Conservation (phyloP, 2,113 vertebrate genomes). For the Sceloporus tristichus region DNA sequence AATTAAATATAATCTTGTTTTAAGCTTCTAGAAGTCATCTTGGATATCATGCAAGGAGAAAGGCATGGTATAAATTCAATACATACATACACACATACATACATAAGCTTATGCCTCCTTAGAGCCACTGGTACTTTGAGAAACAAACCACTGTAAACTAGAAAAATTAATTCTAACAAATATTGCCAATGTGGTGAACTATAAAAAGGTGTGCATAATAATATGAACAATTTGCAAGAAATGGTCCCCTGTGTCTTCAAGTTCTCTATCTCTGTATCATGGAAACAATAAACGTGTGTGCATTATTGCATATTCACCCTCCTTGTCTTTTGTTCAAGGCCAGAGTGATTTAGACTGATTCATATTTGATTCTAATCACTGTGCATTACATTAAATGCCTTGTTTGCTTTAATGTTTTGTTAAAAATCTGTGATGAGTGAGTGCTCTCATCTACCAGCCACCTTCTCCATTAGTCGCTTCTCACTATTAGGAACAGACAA, state of each 20-base stretch:
- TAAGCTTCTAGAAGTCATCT: too few species aligned
- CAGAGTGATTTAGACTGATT: conserved; percentile 40
- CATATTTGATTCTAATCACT: conserved; percentile 37
- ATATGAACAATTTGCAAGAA: neutral
- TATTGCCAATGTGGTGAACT: neutral
- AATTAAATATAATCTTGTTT: too few species aligned
- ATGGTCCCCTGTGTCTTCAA: rapidly evolving
- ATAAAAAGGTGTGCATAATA: neutral
- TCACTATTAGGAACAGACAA: conserved; percentile 3
- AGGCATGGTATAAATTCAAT: neutral
- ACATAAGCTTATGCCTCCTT: neutral
- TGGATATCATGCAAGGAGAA: too few species aligned
- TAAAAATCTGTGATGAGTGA: conserved; percentile 37
- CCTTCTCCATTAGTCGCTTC: conserved; percentile 19
- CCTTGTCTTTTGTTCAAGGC: neutral
- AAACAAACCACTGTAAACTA: conserved; percentile 58
- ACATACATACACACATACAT: neutral
- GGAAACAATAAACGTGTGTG: neutral
- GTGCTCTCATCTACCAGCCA: conserved; percentile 28
- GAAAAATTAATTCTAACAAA: conserved; percentile 60
- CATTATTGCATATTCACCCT: neutral
- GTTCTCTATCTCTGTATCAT: neutral
- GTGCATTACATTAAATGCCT: conserved; percentile 18
- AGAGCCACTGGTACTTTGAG: conserved; percentile 43
- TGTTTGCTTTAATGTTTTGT: conserved; percentile 44